phyloP scores from a whole-genome alignment of 2,113 vertebrate species.

The Sander vitreus region DNA sequence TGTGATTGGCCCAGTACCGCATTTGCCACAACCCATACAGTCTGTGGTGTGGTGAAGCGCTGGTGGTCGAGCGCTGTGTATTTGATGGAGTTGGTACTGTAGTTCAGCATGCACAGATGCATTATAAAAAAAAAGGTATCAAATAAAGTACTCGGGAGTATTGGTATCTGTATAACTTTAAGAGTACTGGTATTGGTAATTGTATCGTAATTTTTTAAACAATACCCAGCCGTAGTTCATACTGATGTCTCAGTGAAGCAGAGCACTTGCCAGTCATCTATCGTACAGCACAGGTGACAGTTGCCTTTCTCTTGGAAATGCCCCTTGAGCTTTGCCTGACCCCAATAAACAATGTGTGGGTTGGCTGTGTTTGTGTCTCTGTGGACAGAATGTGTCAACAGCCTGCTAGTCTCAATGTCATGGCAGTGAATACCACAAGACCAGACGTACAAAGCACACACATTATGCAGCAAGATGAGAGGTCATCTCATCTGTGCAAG shows the following conservation, averaged over 20 bases:
- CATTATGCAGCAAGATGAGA: conserved; percentile 35
- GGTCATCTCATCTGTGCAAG: conserved; percentile 59
- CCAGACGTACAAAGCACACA: not conserved
- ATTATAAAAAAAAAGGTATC: too few relatives aligned
- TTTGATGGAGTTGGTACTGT: too few relatives aligned
- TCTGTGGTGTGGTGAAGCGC: too few relatives aligned
- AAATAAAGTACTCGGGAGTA: too few relatives aligned
- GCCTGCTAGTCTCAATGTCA: conserved; percentile 35
- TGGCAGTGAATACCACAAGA: conserved; percentile 48
- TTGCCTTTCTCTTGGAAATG: conserved; percentile 15
- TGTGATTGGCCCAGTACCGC: too few relatives aligned
- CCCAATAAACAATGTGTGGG: conserved; percentile 33
- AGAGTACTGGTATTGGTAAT: too few relatives aligned
- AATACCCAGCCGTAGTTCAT: not conserved
- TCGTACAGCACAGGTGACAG: conserved; percentile 13
- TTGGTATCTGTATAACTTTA: too few relatives aligned
- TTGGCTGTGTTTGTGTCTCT: conserved; percentile 27
- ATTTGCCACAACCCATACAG: too few relatives aligned
- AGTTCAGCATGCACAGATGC: too few relatives aligned
- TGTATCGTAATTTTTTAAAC: too few relatives aligned
- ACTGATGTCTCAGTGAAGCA: not conserved
- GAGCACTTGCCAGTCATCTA: conserved; percentile 8
- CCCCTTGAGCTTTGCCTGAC: conserved; percentile 21
- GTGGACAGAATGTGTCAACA: conserved; percentile 39
- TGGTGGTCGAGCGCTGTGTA: too few relatives aligned